Base-by-base conservation (phyloP, 2,113 vertebrate genomes). In the Aramus guarauna region DNA sequence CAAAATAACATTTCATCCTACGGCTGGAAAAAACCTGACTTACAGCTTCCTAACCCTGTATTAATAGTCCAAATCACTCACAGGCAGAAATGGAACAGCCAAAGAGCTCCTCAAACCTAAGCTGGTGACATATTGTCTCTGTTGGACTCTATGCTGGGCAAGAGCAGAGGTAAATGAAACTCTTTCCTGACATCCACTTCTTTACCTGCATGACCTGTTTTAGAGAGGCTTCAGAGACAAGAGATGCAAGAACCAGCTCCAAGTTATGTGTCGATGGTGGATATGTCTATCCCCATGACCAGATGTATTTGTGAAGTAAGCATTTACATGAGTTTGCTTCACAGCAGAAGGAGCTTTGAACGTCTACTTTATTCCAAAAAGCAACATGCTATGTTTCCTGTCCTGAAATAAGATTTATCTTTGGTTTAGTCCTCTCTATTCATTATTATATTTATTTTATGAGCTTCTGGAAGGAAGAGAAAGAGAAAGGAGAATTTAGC, bases 181-280 rank as follows among this genome's bases (percentile, higher is more conserved):
- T 68, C 50, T 5, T 56, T 3, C 34, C 34, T 45, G 47, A 36
- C 30, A 74, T 37, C 60, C 62, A 13, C 24, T 50, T 75, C 27
- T 34, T 82, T 76, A 34, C 48, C 58, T 64, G 17, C 9, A 12
- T 60, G 39, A n/a, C 48, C 39, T 66, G 9, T 59, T 29, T 45
- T 81, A 60, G 60, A 52, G 29, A 75, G 20, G 26, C 12, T 68
- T 71, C 63, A 47, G 72, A 84, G 37, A 58, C 19, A 53, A 83
- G 50, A 86, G 20, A 43, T 47, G 36, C 10, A 45, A 48, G 41
- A 88, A 55, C 11, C 37, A 62, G 17, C 53, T 91, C 72, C 52
- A 43, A 91, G 14, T 14, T 48, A 3, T 0, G 0, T 73, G 50
- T 69, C 29, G 77, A 0, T 50, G 26, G 45, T 67, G 55, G 24